A percentile compares a stretch with the other conserved stretches of the same genome.
Conservation (phyloP, 2,113 vertebrate genomes). For the Pollimyrus isidori region DNA sequence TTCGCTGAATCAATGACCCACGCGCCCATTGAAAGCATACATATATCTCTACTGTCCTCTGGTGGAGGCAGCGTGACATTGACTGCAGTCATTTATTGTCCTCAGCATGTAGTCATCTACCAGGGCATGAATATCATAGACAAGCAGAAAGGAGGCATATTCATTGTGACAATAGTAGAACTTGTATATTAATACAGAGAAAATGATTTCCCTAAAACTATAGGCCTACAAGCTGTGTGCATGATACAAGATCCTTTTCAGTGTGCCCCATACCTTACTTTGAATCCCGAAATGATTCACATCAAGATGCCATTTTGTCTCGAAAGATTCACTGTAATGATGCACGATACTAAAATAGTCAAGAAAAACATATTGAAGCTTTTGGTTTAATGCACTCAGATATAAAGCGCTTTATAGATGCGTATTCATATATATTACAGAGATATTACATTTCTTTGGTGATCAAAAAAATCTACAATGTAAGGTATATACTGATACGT, state of each 20-base stretch:
- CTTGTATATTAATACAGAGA: neutral
- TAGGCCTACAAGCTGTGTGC: neutral
- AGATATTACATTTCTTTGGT: conserved; percentile 3
- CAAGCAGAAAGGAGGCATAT: neutral
- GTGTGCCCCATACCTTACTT: neutral
- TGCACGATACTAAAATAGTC: neutral
- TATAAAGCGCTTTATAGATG: neutral
- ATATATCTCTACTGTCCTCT: conserved; percentile 1
- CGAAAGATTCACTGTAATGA: neutral
- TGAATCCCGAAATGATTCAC: conserved; percentile 9
- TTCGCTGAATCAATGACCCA: neutral
- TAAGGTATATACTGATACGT: neutral
- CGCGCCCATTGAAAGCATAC: neutral
- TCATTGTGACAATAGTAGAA: neutral
- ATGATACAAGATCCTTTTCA: neutral
- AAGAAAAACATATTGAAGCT: neutral
- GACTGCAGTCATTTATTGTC: neutral
- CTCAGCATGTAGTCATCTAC: neutral
- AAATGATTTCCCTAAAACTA: neutral
- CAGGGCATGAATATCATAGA: neutral
- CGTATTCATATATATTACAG: neutral
- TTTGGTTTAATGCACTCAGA: conserved; percentile 2
- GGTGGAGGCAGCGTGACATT: conserved; percentile 1
- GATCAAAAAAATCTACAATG: neutral
- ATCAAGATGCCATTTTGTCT: neutral